phyloP scores from a whole-genome alignment of 2,113 vertebrate genomes.

The Takifugu flavidus region DNA sequence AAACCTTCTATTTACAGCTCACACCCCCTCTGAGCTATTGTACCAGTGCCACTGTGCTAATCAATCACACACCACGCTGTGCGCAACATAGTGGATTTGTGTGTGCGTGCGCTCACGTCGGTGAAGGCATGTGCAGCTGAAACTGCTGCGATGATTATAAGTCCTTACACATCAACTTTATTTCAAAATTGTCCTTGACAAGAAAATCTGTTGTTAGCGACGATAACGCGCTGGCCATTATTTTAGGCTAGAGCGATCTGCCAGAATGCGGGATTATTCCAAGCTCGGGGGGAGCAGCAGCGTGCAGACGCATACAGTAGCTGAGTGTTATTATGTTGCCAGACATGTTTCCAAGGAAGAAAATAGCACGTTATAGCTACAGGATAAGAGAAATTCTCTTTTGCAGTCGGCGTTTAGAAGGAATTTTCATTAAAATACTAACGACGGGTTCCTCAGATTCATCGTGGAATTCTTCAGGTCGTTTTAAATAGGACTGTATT shows the following conservation, averaged over 20 bases:
- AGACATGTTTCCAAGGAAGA: slow-evolving; percentile 47
- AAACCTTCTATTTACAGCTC: slow-evolving; percentile 76
- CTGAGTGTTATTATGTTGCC: slow-evolving; percentile 58
- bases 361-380: slow-evolving; percentile 52
- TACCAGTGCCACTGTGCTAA: slow-evolving; percentile 76
- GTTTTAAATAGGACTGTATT: slow-evolving; percentile 3
- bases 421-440: slow-evolving; percentile 18
- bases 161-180: slow-evolving; percentile 72
- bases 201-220: slow-evolving; percentile 71
- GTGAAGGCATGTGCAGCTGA: slow-evolving; percentile 61
- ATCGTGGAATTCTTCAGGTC: neutral
- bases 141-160: slow-evolving; percentile 65
- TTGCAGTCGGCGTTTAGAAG: slow-evolving; percentile 20
- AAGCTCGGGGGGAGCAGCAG: slow-evolving; percentile 58
- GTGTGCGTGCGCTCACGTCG: slow-evolving; percentile 8
- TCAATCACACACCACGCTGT: slow-evolving; percentile 73
- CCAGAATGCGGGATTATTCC: slow-evolving; percentile 61
- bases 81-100: slow-evolving; percentile 17
- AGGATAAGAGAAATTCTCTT: slow-evolving; percentile 42
- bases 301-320: slow-evolving; percentile 60
- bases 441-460: neutral
- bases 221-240: slow-evolving; percentile 65
- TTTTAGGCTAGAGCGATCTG: slow-evolving; percentile 59
- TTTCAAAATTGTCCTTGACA: slow-evolving; percentile 74
- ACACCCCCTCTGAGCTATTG: slow-evolving; percentile 72